Base-by-base conservation (phyloP, 1,140 invertebrate species). In the Hypothenemus hampei region DNA sequence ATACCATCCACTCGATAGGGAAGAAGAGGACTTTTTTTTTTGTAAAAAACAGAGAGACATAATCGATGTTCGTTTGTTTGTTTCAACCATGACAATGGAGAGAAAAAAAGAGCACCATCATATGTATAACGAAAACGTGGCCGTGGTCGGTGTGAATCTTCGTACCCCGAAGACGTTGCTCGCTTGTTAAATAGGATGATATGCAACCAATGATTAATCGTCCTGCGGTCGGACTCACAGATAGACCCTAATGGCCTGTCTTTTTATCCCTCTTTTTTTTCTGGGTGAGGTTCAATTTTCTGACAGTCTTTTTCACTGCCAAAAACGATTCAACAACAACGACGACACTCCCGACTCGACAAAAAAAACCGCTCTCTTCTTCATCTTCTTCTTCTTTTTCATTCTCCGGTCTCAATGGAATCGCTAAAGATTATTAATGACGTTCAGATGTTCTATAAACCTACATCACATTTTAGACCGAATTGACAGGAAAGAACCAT, bases 101-200 rank as follows among this genome's bases (percentile, higher is more conserved):
- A n/a, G n/a, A n/a, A n/a, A n/a, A n/a, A n/a, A n/a, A n/a, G n/a
- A n/a, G n/a, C n/a, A n/a, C n/a, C n/a, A n/a, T n/a, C n/a, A n/a
- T n/a, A n/a, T n/a, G n/a, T n/a, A n/a, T n/a, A n/a, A n/a, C n/a
- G n/a, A n/a, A n/a, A n/a, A n/a, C n/a, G n/a, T n/a, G n/a, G n/a
- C n/a, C n/a, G n/a, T n/a, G n/a, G n/a, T n/a, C n/a, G n/a, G 51
- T 54, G 51, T 54, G 51, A 54, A 54, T 45, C 41, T 26, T 46
- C 29, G 41, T n/a, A n/a, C 8, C 22, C 26, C n/a, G 24, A 1
- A 35, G 37, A 46, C 31, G 40, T 54, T 45, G n/a, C n/a, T n/a
- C 21, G 35, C 57, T 58, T 39, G 57, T 58, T 58, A 58, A 58
- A 53, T 48, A 51, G 57, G 57, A 58, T 58, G 57, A 58, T 53